Evolutionary conservation across 2,888 invertebrate genomes (phyloP).

Genomic region (Keiferia lycopersicella): DNA sequence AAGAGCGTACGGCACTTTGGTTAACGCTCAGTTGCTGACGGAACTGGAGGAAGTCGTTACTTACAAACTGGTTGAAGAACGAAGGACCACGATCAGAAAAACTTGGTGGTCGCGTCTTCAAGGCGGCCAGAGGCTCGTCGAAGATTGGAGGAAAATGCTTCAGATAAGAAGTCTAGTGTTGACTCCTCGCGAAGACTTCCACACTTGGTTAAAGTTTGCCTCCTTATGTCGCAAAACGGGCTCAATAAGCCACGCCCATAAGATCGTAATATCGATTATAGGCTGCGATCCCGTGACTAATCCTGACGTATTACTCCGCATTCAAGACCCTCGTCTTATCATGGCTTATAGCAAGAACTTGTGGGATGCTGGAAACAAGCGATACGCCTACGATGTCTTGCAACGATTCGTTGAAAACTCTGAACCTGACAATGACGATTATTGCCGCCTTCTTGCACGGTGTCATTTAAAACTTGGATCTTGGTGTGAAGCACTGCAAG

Average conservation of each 20-base stretch:
- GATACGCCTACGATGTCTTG: slow-evolving; percentile 88
- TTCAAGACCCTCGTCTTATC: slow-evolving; percentile 91
- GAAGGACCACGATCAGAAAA: slow-evolving; percentile 87
- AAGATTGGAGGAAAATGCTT: slow-evolving; percentile 98
- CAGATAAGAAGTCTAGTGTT: slow-evolving; percentile 97
- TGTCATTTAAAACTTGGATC: slow-evolving; percentile 97
- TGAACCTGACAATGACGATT: slow-evolving; percentile 76
- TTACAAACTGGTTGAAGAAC: slow-evolving; percentile 96
- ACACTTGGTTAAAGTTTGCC: slow-evolving; percentile 98
- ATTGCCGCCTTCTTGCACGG: slow-evolving; percentile 84
- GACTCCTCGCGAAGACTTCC: slow-evolving; percentile 95
- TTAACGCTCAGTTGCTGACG: slow-evolving; percentile 97
- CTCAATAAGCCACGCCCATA: slow-evolving; percentile 92
- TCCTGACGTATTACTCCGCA: slow-evolving; percentile 86
- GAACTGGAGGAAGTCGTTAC: slow-evolving; percentile 99
- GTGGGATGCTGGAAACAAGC: slow-evolving; percentile 92
- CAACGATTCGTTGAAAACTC: slow-evolving; percentile 86
- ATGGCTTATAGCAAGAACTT: slow-evolving; percentile 98
- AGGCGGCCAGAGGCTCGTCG: slow-evolving; percentile 96
- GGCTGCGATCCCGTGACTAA: slow-evolving; percentile 90
- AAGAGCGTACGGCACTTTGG: slow-evolving; percentile 96
- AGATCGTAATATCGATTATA: slow-evolving; percentile 92
- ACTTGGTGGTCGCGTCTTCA: slow-evolving; percentile 98
- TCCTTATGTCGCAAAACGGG: slow-evolving; percentile 97
- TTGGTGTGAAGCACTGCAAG: slow-evolving; percentile 95